These are phyloP conservation scores for Drosophila parthenogenetica DNA, from an alignment of 2,888 invertebrate species.

Conservation along the genomic window DNA sequence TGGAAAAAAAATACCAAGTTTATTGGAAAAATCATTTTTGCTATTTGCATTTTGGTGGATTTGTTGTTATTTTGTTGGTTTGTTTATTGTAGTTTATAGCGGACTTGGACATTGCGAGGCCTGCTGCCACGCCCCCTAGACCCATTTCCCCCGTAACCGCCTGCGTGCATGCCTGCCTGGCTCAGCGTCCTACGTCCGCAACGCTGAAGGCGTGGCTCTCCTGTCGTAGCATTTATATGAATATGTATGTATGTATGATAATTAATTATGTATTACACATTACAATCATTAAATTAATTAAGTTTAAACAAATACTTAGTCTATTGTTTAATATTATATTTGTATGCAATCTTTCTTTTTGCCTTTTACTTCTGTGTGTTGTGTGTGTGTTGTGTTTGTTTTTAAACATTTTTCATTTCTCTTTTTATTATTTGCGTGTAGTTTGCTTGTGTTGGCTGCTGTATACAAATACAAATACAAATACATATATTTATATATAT, in stretches of 20 bases:
- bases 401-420: conserved; percentile 28
- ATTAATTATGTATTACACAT: conserved; percentile 62
- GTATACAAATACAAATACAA: conserved; percentile 10
- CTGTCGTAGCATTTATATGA: conserved; percentile 40
- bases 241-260: conserved; percentile 20
- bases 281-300: conserved; percentile 74
- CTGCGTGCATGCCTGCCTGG: background rate
- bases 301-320: conserved; percentile 78
- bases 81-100: conserved; percentile 64
- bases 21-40: conserved; percentile 51
- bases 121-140: conserved; percentile 25
- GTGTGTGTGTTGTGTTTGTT: conserved; percentile 1
- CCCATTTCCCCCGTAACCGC: too few species aligned
- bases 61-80: conserved; percentile 69
- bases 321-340: conserved; percentile 60
- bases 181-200: conserved; percentile 45
- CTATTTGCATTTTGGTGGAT: conserved; percentile 73
- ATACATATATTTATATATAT: conserved; percentile 11
- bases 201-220: conserved; percentile 42
- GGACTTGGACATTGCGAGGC: conserved; percentile 60
- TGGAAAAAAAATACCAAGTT: conserved; percentile 46
- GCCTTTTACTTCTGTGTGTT: conserved; percentile 40
- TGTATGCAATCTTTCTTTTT: conserved; percentile 31
- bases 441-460: conserved; percentile 17
- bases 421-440: conserved; percentile 14